Base-by-base conservation (phyloP, 2,888 invertebrate genomes). In the Ennomos fuscantarius region DNA sequence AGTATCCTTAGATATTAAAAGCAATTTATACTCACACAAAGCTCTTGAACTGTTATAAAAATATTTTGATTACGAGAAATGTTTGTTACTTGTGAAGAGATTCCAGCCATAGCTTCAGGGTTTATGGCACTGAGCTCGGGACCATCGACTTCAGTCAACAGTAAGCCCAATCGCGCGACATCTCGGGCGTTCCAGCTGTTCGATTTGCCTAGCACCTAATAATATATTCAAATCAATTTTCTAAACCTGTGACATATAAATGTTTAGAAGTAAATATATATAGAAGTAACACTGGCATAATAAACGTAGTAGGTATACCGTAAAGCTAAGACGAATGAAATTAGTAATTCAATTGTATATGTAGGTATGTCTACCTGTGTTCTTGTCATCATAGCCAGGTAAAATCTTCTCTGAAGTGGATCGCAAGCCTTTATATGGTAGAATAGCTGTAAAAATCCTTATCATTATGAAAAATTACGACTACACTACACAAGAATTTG, bases 171-270 rank as follows among this genome's bases (percentile, higher is more conserved):
- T 1, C 86, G 79, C 1, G 87, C 80, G 0, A 92, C 86, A 44
- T 92, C 91, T 2, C 82, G 79, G 1, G 89, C 84, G 36, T 78
- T 84, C 91, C 91, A 92, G 63, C 91, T 89, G 56, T 83, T 89
- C 0, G 90, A 77, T 62, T 86, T 90, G 1, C 91, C 91, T 15
- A 91, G 67, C 69, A 84, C 87, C 91, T 92, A 66, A 1, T 42
- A 15, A 60, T 61, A 73, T 58, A 41, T 37, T 44, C 10, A 53
- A 24, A 24, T 24, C 6, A 6, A 24, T 24, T 24, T 24, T 24
- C 1, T 24, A 24, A 24, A 24, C 24, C 24, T 24, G 24, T 24
- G 24, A 24, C 24, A 24, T 24, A 24, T 15, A 15, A 15, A 2
- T 15, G 2, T 15, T 3, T 15, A 15, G 3, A 15, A 15, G 3